A percentile compares a stretch with the other conserved stretches of the same genome.
Conservation (phyloP, 2,888 invertebrate species). For the Acanthosepion lycidas region DNA sequence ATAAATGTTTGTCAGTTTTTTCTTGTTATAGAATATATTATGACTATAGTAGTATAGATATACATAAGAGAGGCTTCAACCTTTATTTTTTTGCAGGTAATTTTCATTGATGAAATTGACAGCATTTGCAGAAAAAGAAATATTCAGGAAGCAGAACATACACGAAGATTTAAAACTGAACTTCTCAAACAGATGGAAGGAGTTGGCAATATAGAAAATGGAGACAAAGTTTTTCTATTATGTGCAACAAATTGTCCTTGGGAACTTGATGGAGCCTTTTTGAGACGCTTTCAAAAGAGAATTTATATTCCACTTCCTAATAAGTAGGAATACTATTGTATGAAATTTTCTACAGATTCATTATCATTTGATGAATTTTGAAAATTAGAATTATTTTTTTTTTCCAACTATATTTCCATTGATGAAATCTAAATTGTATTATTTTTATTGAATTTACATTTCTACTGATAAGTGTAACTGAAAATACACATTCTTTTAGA, state of each 20-base stretch:
- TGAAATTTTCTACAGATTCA: too few relatives aligned
- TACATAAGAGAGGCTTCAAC: not conserved
- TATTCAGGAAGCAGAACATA: constrained; percentile 77
- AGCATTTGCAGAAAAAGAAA: constrained; percentile 77
- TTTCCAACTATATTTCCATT: too few relatives aligned
- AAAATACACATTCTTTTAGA: too few relatives aligned
- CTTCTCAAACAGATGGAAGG: constrained; percentile 78
- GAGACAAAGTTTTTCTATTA: constrained; percentile 75
- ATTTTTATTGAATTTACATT: too few relatives aligned
- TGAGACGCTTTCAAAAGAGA: constrained; percentile 78
- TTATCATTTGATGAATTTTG: too few relatives aligned
- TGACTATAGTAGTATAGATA: not conserved
- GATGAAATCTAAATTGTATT: too few relatives aligned
- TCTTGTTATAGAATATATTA: too few relatives aligned
- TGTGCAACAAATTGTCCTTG: constrained; percentile 81
- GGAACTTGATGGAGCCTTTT: constrained; percentile 79
- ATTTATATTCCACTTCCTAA: constrained; percentile 79
- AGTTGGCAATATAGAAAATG: constrained; percentile 62
- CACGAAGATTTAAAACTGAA: constrained; percentile 78
- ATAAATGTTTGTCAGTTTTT: too few relatives aligned
- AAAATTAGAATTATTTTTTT: too few relatives aligned
- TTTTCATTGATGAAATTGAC: constrained; percentile 81
- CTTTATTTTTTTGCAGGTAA: constrained; percentile 66
- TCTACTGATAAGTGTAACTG: too few relatives aligned
- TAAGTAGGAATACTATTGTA: constrained; percentile 67